Evolutionary conservation across 2,113 vertebrate genomes (phyloP), one percentile per base, ranked within the genome.

Genomic region (Lates calcarifer): DNA sequence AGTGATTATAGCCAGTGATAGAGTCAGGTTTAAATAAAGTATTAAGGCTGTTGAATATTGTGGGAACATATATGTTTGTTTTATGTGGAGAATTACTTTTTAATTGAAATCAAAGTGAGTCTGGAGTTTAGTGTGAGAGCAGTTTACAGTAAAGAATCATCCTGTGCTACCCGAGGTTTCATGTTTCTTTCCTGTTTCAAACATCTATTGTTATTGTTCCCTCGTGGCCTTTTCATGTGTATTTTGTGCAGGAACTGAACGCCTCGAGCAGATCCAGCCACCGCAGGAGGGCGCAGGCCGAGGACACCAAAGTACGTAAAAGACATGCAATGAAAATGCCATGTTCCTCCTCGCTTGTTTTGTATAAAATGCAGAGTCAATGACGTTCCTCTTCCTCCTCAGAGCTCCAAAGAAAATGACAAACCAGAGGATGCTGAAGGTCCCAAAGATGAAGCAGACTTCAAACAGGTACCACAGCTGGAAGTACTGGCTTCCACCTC

Each of bases 391-490:
- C 20, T 81, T 82, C 12, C 28, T 65, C 35, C 55, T 70, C 81
- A 93, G 89, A 55, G 15, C 39, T 45, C 75, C 62, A 79, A 56
- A 80, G 75, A 68, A 70, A 56, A 28, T 0, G 14, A 69, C 31
- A 61, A 74, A 57, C 31, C 79, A 28, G 78, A 76, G 24, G 63
- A 28, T 35, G 31, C 79, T 9, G 51, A 56, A 1, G 66, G 18
- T 33, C 6, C 73, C 11, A 70, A 35, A 51, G 71, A 81, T n/a
- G 82, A 87, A 45, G 20, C 53, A 0, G 91, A 90, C 2, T 65
- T 86, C 31, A 89, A 69, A 78, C 81, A 78, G 91, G 91, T 93
- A 90, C 5, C 53, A 24, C 22, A 74, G 1, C 28, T 15, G 6
- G 28, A 53, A 1, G 33, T 41, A 0, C 8, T 18, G 0, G 20